Evolutionary conservation across 2,888 invertebrate species (phyloP), one percentile per base, ranked within the genome.

Genomic region (Aphidius colemani): DNA sequence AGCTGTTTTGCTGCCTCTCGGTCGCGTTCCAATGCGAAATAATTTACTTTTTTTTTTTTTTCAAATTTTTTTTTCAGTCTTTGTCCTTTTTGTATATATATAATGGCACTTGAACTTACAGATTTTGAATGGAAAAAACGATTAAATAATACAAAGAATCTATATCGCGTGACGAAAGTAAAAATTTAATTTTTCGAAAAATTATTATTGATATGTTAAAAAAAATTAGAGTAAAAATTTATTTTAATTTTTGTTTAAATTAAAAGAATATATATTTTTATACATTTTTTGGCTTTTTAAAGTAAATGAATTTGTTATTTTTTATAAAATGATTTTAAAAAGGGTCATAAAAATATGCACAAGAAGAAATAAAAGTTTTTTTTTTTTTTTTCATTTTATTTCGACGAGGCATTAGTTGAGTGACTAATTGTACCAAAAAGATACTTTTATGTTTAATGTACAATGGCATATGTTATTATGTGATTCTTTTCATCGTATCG

Each of bases 181-280:
- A 45, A 45, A 3, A 45, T 10, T 1, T 46, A 46, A 10, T 46
- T 11, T 46, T n/a, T 11, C 10, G 2, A 10, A 46, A 10, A 46
- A n/a, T 46, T 63, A 64, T 40, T 60, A 30, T 53, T 40, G 30
- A 64, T 30, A 50, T 60, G 13, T 1, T 1, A 13, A 13, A 13
- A 13, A 13, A 13, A 13, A 13, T 13, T n/a, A 13, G 13, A 13
- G 13, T 13, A 13, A 13, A 53, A 50, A 40, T 44, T 53, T n/a
- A n/a, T 40, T 53, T n/a, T 53, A 53, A 13, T 57, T 18, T 30
- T 30, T 30, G 13, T 13, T 13, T 13, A 13, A 13, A 13, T 13
- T 13, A n/a, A n/a, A n/a, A n/a, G n/a, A n/a, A n/a, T n/a, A n/a
- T n/a, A n/a, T n/a, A n/a, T n/a, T n/a, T 30, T 30, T 30, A 30